A percentile compares a stretch with the other conserved stretches of the same genome.
phyloP scores from a whole-genome alignment of 2,888 invertebrate genomes.

The Drosophila prolongata region DNA sequence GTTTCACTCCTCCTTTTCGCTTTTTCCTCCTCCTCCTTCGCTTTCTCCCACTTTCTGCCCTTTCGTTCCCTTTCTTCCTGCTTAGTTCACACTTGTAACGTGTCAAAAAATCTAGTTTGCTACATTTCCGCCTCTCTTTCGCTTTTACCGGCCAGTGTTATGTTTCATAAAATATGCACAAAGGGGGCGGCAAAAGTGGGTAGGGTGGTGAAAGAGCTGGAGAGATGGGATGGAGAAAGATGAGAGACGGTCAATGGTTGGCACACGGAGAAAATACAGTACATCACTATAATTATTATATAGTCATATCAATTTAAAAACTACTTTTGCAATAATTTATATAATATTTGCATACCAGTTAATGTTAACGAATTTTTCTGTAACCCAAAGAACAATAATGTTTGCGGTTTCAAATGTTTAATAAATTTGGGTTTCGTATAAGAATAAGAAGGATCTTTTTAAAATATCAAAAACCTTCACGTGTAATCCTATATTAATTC shows the following conservation, averaged over 20 bases:
- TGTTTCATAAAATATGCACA: conserved; percentile 69
- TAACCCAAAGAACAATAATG: no score
- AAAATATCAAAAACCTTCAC: no score
- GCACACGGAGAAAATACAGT: background rate
- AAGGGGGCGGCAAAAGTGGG: conserved; percentile 4
- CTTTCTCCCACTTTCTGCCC: background rate
- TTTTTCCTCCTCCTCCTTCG: background rate
- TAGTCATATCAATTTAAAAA: no score
- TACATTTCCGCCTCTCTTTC: conserved; percentile 33
- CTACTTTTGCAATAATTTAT: no score
- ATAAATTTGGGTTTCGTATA: no score
- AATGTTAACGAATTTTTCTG: no score
- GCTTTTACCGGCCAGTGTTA: conserved; percentile 47
- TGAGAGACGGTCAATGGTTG: conserved; percentile 3
- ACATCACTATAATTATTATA: no score
- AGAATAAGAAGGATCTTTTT: no score
- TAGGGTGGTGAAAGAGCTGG: background rate
- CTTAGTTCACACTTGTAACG: conserved; percentile 43
- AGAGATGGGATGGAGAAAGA: background rate
- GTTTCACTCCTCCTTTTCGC: background rate
- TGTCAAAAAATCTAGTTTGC: conserved; percentile 63
- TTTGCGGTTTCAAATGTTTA: no score
- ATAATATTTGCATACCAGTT: no score
- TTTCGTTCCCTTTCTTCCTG: conserved; percentile 6
- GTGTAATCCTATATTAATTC: no score